Evolutionary conservation across 2,888 invertebrate species (phyloP), one percentile per base, ranked within the genome.

Genomic region (Tricholauxania praeusta): DNA sequence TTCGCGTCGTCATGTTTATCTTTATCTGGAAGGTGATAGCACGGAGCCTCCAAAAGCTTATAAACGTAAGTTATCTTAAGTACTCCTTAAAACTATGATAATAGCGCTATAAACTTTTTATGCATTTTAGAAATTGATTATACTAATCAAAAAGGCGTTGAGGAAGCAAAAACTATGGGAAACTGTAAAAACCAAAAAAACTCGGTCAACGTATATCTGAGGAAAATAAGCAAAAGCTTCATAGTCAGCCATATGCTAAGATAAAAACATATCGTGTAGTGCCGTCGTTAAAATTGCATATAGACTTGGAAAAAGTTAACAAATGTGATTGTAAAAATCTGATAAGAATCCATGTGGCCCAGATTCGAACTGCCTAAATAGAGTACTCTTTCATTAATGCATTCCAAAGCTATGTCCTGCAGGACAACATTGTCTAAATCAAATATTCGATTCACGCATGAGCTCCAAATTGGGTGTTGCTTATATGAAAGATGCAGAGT

Each of bases 351-450:
- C n/a, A n/a, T n/a, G n/a, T n/a, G n/a, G n/a, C 84, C 91, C 92
- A 0, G 93, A 95, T 80, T 91, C 93, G 0, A 93, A 94, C 79
- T 98, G 98, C 81, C 88, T 97, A 1, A 98, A 98, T 87, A 92
- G 95, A 79, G 92, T 96, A 89, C 88, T 97, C 53, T 89, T 94
- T 84, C 93, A 95, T 5, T 97, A 98, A 87, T 98, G 97, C 85
- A 92, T 94, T 77, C 93, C 96, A 0, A 89, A 88, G 51, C 89
- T 93, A 0, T 98, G 98, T 82, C 92, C 92, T 0, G 95, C 96
- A 0, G 94, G 93, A 0, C 91, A 91, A 0, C 90, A 91, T 19
- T 98, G 98, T 84, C 90, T 92, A 77, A 98, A 98, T 88, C 94
- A 96, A 83, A 90, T 93, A 62, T 97, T 98, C 82, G 95, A 95